A percentile compares a stretch with the other conserved stretches of the same genome.
Evolutionary conservation across 2,113 vertebrate genomes (phyloP).

Genomic region (Anolis carolinensis): DNA sequence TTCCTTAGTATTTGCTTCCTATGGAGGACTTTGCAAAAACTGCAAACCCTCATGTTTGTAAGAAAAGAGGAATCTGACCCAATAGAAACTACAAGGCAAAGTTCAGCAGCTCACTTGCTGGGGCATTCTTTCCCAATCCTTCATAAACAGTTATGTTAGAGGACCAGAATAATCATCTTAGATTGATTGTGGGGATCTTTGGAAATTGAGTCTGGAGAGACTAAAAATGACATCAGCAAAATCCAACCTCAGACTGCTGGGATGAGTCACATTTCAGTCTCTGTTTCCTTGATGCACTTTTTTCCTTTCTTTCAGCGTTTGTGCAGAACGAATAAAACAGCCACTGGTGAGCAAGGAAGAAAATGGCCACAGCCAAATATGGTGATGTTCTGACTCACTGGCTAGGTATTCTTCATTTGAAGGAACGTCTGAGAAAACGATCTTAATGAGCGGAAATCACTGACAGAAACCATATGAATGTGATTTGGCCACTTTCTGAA

Average conservation of each 20-base stretch:
- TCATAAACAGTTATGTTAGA: constrained; percentile 45
- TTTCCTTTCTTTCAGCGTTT: constrained; percentile 33
- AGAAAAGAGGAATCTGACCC: neutral
- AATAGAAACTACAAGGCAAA: neutral
- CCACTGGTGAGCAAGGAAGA: constrained; percentile 59
- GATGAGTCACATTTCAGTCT: constrained; percentile 69
- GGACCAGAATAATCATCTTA: constrained; percentile 32
- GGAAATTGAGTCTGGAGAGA: constrained; percentile 47
- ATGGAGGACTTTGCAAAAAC: neutral
- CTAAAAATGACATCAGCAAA: constrained; percentile 67
- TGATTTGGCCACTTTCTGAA: constrained; percentile 20
- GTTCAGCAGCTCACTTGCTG: neutral
- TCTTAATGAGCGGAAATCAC: constrained; percentile 41
- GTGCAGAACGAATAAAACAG: constrained; percentile 54
- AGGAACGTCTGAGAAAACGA: constrained; percentile 47
- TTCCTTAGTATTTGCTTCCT: neutral
- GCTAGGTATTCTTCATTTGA: constrained; percentile 44
- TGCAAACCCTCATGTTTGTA: neutral
- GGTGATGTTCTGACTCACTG: constrained; percentile 67
- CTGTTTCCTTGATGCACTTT: constrained; percentile 66
- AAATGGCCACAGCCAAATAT: constrained; percentile 58
- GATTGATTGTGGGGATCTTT: constrained; percentile 47
- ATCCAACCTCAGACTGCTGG: constrained; percentile 42
- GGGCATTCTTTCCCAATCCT: neutral
- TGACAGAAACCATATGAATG: constrained; percentile 24